Evolutionary conservation across 1,140 invertebrate species (phyloP).

Genomic region (Drosophila sulfurigaster): DNA sequence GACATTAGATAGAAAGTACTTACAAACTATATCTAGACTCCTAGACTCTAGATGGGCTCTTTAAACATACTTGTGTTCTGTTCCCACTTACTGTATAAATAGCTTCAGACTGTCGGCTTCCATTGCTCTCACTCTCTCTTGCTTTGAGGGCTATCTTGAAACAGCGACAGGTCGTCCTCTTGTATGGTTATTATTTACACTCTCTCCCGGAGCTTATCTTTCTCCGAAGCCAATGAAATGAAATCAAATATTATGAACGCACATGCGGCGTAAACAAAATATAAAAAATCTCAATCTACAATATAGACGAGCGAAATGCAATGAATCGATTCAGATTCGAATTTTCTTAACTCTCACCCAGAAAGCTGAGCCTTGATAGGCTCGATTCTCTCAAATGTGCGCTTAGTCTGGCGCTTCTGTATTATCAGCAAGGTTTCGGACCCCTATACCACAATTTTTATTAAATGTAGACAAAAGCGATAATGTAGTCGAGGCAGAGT

Average conservation of each 20-base stretch:
- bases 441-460: slow-evolving; percentile 57
- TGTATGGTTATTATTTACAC: slow-evolving; percentile 1
- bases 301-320: slow-evolving; percentile 27
- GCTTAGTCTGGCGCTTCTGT: neutral
- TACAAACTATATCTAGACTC: neutral
- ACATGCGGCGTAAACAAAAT: slow-evolving; percentile 7
- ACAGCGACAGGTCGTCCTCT: neutral
- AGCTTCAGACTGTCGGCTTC: neutral
- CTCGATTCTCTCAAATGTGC: slow-evolving; percentile 8
- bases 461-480: slow-evolving; percentile 53
- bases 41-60: neutral
- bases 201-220: slow-evolving; percentile 3
- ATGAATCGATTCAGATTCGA: slow-evolving; percentile 35
- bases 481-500: slow-evolving; percentile 51
- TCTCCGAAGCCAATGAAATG: slow-evolving; percentile 4
- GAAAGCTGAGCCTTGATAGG: slow-evolving; percentile 30
- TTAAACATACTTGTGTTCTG: neutral
- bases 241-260: neutral
- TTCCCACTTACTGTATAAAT: neutral
- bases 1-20: slow-evolving; percentile 10
- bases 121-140: slow-evolving; percentile 1
- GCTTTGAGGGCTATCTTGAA: neutral
- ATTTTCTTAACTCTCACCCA: slow-evolving; percentile 37
- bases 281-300: slow-evolving; percentile 21
- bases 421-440: slow-evolving; percentile 81